Conservation (phyloP, 2,888 invertebrate genomes). For the Lathronympha strigana region DNA sequence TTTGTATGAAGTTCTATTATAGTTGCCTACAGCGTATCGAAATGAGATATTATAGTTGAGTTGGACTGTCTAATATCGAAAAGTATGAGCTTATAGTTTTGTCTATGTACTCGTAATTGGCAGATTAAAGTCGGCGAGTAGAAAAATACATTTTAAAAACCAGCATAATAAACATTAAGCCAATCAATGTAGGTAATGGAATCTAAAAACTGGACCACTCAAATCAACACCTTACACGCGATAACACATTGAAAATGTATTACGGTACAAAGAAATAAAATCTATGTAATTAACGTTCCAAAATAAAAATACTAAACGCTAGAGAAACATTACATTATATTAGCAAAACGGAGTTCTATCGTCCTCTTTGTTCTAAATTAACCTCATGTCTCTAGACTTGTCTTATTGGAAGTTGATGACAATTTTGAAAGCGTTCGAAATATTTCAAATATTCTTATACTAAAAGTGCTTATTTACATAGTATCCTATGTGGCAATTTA, state of each 20-base stretch:
- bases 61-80: too few relatives aligned
- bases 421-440: constrained; percentile 9
- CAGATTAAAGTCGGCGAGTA: too few relatives aligned
- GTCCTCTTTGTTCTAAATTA: constrained; percentile 20
- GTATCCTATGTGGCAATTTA: too few relatives aligned
- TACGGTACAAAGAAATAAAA: not conserved
- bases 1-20: too few relatives aligned
- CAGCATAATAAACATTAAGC: too few relatives aligned
- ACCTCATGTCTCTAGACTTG: constrained; percentile 12
- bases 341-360: constrained; percentile 5
- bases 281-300: not conserved
- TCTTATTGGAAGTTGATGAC: not conserved
- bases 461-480: too few relatives aligned
- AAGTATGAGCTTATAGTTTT: too few relatives aligned
- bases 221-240: not conserved
- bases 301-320: not conserved
- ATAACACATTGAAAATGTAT: not conserved
- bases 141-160: too few relatives aligned
- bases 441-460: constrained; percentile 15
- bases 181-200: too few relatives aligned
- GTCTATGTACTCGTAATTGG: too few relatives aligned
- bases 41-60: too few relatives aligned
- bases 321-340: constrained; percentile 12
- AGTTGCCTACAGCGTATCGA: too few relatives aligned
- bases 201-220: not conserved